These are phyloP conservation scores for Pteronura brasiliensis DNA, from an alignment of 2,113 vertebrate genomes.

Conservation along the genomic window DNA sequence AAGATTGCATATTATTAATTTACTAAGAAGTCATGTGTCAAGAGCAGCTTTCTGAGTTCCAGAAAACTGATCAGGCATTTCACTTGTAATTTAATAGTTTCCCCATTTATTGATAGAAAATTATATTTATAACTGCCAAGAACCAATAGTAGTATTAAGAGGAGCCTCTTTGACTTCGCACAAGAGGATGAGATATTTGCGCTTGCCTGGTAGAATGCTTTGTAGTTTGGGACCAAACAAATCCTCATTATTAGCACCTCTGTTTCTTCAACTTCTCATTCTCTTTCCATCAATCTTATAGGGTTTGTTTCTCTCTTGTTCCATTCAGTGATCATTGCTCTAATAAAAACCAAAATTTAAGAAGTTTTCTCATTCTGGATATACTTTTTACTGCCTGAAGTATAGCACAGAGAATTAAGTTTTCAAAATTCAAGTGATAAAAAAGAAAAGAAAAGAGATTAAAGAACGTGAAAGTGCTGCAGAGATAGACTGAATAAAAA, in stretches of 20 bases:
- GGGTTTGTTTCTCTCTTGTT: constrained; percentile 74
- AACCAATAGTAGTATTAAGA: background rate
- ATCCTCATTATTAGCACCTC: background rate
- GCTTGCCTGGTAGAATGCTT: background rate
- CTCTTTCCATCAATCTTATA: constrained; percentile 22
- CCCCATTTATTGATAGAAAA: background rate
- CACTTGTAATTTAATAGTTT: background rate
- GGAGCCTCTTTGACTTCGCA: background rate
- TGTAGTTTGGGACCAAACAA: background rate
- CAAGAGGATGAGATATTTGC: background rate
- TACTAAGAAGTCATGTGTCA: background rate
- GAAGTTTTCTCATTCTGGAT: constrained; percentile 56
- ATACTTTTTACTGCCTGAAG: constrained; percentile 71
- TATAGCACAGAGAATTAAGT: constrained; percentile 78
- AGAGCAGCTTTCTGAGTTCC: background rate
- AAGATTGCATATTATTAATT: background rate
- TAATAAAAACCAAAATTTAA: constrained; percentile 68
- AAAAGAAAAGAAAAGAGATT: constrained; percentile 74
- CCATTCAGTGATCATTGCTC: constrained; percentile 32
- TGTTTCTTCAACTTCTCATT: background rate
- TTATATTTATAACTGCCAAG: background rate
- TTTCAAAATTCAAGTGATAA: constrained; percentile 77
- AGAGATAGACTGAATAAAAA: constrained; percentile 59
- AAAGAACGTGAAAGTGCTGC: constrained; percentile 66
- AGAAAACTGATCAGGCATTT: background rate